A percentile compares a stretch with the other conserved stretches of the same genome.
Evolutionary conservation across 2,797 vertebrate species (phyloP).

Genomic region (Parambassis ranga): DNA sequence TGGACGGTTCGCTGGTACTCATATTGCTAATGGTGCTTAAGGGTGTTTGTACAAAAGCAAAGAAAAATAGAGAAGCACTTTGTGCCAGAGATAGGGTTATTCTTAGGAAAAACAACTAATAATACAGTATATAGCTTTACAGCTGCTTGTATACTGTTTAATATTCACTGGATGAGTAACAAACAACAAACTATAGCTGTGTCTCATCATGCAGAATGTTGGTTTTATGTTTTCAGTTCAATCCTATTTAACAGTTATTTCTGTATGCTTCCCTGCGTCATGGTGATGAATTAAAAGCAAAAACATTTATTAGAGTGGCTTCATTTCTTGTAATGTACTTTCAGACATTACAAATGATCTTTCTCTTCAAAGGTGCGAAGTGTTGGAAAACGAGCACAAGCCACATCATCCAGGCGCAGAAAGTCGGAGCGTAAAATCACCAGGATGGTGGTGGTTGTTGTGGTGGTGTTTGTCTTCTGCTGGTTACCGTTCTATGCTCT

Average conservation of each 20-base stretch:
- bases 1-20: not conserved
- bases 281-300: too few relatives aligned
- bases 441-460: slow-evolving; percentile 94
- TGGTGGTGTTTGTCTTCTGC: slow-evolving; percentile 91
- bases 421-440: slow-evolving; percentile 92
- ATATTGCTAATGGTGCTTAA: not conserved
- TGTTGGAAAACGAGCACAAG: slow-evolving; percentile 84
- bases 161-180: too few relatives aligned
- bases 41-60: not conserved
- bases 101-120: not conserved
- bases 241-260: too few relatives aligned
- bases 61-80: not conserved
- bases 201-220: too few relatives aligned
- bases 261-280: too few relatives aligned
- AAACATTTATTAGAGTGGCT: too few relatives aligned
- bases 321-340: too few relatives aligned
- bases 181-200: too few relatives aligned
- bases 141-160: not conserved
- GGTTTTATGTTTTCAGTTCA: too few relatives aligned
- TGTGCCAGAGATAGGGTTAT: not conserved
- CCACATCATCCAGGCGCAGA: slow-evolving; percentile 83
- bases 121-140: not conserved
- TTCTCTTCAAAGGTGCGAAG: slow-evolving; percentile 79
- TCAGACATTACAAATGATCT: too few relatives aligned
- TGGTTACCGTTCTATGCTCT: slow-evolving; percentile 94